Evolutionary conservation across 2,888 invertebrate species (phyloP).

Genomic region (Agrotis puta): DNA sequence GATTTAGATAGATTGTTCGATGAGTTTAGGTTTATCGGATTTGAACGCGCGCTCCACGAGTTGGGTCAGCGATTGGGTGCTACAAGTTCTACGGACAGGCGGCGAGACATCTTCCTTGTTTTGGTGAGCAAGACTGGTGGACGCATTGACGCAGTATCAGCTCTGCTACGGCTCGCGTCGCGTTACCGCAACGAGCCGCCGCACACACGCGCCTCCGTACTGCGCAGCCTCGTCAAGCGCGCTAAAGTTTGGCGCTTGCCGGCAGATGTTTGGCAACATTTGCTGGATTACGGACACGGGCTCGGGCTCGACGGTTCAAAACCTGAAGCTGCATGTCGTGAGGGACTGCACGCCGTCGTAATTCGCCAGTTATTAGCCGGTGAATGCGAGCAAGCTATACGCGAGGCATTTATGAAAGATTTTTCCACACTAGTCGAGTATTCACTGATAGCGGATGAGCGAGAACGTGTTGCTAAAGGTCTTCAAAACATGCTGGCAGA

Average conservation of each 20-base stretch:
- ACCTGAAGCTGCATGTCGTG: constrained; percentile 72
- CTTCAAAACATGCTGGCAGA: constrained; percentile 66
- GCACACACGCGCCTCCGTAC: constrained; percentile 76
- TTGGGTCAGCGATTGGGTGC: constrained; percentile 72
- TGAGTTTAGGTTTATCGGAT: constrained; percentile 76
- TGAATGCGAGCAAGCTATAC: constrained; percentile 59
- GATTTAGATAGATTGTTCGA: constrained; percentile 77
- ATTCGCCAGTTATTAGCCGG: constrained; percentile 73
- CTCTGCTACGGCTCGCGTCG: constrained; percentile 71
- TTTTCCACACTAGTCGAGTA: constrained; percentile 76
- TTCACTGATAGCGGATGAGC: constrained; percentile 71
- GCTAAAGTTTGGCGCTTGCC: constrained; percentile 79
- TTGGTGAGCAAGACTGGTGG: constrained; percentile 82
- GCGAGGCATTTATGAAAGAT: constrained; percentile 69
- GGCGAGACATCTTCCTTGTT: constrained; percentile 81
- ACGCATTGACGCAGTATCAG: constrained; percentile 69
- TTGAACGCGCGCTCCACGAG: constrained; percentile 75
- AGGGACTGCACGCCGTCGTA: constrained; percentile 80
- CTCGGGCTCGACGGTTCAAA: constrained; percentile 78
- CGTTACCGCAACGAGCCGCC: constrained; percentile 77
- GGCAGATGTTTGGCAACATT: constrained; percentile 71
- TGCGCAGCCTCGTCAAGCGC: constrained; percentile 80
- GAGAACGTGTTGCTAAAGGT: constrained; percentile 59
- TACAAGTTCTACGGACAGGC: constrained; percentile 73
- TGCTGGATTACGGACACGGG: constrained; percentile 75